Conservation (phyloP, 1,140 invertebrate species). For the Melitaea cinxia region DNA sequence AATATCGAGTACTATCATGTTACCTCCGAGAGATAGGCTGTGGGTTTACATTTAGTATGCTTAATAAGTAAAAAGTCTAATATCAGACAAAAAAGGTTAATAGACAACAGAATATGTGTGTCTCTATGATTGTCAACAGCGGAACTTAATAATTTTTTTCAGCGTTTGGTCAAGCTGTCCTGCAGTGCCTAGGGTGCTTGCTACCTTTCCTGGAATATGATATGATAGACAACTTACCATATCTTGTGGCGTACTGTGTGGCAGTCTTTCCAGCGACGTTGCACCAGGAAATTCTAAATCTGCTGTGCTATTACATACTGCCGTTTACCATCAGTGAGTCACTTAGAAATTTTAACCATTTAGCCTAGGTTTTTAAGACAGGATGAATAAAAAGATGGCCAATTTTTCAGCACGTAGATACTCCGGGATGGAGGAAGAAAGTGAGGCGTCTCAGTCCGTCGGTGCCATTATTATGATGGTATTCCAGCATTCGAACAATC, state of each 20-base stretch:
- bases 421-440: slow-evolving; percentile 87
- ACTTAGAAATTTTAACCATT: no score
- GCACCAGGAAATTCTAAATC: slow-evolving; percentile 97
- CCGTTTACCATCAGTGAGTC: slow-evolving; percentile 97
- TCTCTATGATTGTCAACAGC: no score
- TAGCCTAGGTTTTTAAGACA: no score
- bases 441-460: slow-evolving; percentile 95
- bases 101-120: no score
- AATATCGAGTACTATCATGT: no score
- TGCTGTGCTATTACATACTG: slow-evolving; percentile 97
- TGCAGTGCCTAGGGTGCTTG: slow-evolving; percentile 95
- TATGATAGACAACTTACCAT: slow-evolving; percentile 96
- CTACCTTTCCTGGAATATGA: slow-evolving; percentile 98
- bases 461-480: slow-evolving; percentile 98
- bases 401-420: slow-evolving; percentile 83
- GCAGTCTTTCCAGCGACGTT: slow-evolving; percentile 94
- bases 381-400: no score
- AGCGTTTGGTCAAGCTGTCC: slow-evolving; percentile 95
- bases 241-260: slow-evolving; percentile 95
- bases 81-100: no score
- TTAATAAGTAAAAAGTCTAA: no score
- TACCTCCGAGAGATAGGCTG: no score
- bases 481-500: slow-evolving; percentile 96
- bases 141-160: slow-evolving; percentile 50
- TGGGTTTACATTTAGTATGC: no score